Evolutionary conservation across 2,888 invertebrate species (phyloP).

Genomic region (Romanomermis culicivorax): DNA sequence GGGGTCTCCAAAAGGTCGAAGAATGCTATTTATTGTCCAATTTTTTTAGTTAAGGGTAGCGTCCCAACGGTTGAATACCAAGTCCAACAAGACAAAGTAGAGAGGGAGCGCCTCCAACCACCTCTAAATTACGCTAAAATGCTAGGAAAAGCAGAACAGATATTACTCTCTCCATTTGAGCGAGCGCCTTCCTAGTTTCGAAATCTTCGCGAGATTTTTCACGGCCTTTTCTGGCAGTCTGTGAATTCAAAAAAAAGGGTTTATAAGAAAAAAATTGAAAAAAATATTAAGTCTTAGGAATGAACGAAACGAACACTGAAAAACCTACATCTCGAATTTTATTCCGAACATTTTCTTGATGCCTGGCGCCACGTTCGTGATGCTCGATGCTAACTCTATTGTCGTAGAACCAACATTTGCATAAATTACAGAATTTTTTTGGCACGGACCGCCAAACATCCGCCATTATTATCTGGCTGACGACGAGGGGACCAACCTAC

Average conservation of each 20-base stretch:
- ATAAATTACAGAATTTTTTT: conserved; percentile 79
- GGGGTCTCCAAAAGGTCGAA: too few relatives aligned
- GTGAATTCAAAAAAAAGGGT: conserved; percentile 9
- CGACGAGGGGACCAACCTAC: too few relatives aligned
- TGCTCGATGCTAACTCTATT: conserved; percentile 85
- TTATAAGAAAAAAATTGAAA: background rate
- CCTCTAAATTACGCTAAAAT: too few relatives aligned
- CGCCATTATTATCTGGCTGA: conserved; percentile 4
- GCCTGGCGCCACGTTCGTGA: conserved; percentile 74
- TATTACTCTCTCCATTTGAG: conserved; percentile 64
- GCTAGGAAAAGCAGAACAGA: too few relatives aligned
- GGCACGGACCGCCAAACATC: conserved; percentile 70
- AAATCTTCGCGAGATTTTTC: conserved; percentile 54
- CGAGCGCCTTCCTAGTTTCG: conserved; percentile 52
- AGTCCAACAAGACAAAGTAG: too few relatives aligned
- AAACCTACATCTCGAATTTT: conserved; percentile 49
- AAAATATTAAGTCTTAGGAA: background rate
- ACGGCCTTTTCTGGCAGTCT: conserved; percentile 53
- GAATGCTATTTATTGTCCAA: too few relatives aligned
- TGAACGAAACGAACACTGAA: too few relatives aligned
- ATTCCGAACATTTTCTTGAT: conserved; percentile 72
- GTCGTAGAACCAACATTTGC: conserved; percentile 90
- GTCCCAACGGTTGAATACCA: too few relatives aligned
- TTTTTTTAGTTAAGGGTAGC: too few relatives aligned
- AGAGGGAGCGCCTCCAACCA: too few relatives aligned